Base-by-base conservation (phyloP, 2,797 vertebrate genomes). In the Hemitrygon akajei region DNA sequence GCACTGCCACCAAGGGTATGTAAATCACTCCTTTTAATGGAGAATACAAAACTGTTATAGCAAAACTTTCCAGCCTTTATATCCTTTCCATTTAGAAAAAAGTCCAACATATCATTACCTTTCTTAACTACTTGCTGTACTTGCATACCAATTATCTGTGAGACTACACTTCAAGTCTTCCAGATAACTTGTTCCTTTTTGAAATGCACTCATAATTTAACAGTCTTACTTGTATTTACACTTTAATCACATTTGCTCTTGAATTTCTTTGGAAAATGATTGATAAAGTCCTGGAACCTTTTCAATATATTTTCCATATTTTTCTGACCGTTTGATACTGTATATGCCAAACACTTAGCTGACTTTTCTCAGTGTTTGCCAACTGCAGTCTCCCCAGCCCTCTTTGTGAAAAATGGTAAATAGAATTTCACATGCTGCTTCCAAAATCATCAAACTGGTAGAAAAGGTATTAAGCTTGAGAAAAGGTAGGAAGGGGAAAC, bases 321-420 rank as follows among this genome's bases (percentile, higher is more conserved):
- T 73, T 63, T 87, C 87, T 20, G 66, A 91, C 81, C 56, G 18
- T 92, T 73, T 73, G 20, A 91, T n/a, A 47, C 47, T 47, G 47
- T 30, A 47, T 75, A 92, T 92, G 20, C 40, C 89, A 40, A 47
- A 91, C n/a, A 40, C 2, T 40, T 14, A 73, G 40, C 89, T 40
- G 89, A 92, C 22, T 47, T 92, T 63, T 87, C 84, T 87, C 89
- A 47, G 40, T 37, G 60, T 92, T 40, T 92, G 34, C 69, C 87
- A 91, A 66, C 87, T 22, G 34, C 27, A 25, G 66, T 73, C 69
- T 75, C n/a, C 40, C 63, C 69, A 92, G 66, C 30, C 37, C 69
- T 91, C 37, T 22, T 25, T 73, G 66, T 30, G 11, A 92, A 30
- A 37, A 60, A 27, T 40, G 37, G 66, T 37, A 71, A 91, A 91